Evolutionary conservation across 92 coral and sea anemone genomes (phyloP), one percentile per base, ranked within the genome.

Genomic region (Nematostella vectensis): DNA sequence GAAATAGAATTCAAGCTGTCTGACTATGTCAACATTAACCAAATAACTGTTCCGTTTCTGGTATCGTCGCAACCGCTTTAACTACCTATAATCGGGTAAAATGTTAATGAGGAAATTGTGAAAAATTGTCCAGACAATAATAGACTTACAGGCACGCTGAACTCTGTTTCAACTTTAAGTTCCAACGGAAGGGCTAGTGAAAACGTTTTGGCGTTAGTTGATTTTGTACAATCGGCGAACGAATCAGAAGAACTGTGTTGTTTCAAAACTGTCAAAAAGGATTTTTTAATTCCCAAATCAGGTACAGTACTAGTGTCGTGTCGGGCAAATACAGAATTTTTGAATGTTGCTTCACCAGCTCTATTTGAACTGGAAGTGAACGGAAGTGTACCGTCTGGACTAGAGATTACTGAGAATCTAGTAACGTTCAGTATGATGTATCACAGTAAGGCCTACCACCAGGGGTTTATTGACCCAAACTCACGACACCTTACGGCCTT

Each of bases 351-450:
- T 12, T 51, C 71, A 27, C 80, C 87, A 2, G 94, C 64, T 39
- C 28, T 79, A 37, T 70, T 85, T 45, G 83, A 79, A 59, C 78
- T 70, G 58, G 81, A 79, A 17, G 54, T 60, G 11, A 65, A 71
- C 3, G 57, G 42, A 17, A 50, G 69, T 8, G 37, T 77, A 56
- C 63, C 87, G 28, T 57, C 58, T 36, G 80, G 83, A 15, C 56
- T 70, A 44, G 71, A 70, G 27, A 27, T 65, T 11, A 67, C 70
- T 4, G 87, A 75, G 33, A 74, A 77, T 10, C 59, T 68, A 58
- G 50, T 80, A 3, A 69, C 76, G 17, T 71, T 62, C 22, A 50
- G 54, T 11, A 1, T 62, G 44, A 62, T 71, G 1, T 70, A 71
- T 28, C 77, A 71, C 21, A 50, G 77, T 3, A 62, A 62, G 36